A percentile compares a stretch with the other conserved stretches of the same genome.
Evolutionary conservation across 2,113 vertebrate genomes (phyloP).

Genomic region (Rallus limicola): DNA sequence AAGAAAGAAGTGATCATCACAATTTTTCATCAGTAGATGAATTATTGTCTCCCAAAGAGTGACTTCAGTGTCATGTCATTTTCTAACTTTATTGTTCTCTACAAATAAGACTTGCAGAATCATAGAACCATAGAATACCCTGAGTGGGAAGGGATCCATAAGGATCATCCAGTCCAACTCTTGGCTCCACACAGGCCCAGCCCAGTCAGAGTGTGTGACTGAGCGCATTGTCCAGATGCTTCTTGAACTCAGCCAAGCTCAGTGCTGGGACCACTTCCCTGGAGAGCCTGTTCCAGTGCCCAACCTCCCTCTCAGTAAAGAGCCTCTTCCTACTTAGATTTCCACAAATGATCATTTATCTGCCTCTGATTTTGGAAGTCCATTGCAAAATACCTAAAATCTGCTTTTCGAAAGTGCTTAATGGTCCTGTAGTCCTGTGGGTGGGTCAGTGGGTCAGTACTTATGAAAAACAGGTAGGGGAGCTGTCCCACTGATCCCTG

Average conservation of each 20-base stretch:
- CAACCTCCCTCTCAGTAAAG: too few species aligned
- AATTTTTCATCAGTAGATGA: neutral
- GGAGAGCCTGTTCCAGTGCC: too few species aligned
- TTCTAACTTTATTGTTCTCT: neutral
- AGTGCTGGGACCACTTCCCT: too few species aligned
- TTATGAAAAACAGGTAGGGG: fast-evolving
- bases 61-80: neutral
- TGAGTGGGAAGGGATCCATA: too few species aligned
- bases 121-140: too few species aligned
- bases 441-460: neutral
- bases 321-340: neutral
- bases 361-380: neutral
- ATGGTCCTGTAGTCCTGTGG: neutral
- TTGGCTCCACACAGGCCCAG: too few species aligned
- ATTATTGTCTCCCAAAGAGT: neutral
- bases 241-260: too few species aligned
- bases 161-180: too few species aligned
- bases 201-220: too few species aligned
- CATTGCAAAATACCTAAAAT: neutral
- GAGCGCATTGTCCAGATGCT: too few species aligned
- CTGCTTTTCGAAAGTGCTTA: neutral
- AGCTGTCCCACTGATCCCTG: neutral
- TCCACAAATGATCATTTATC: neutral
- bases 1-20: neutral
- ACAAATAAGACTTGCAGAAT: neutral